Evolutionary conservation across 2,888 invertebrate species (phyloP).

Genomic region (Liodrosophila aerea): DNA sequence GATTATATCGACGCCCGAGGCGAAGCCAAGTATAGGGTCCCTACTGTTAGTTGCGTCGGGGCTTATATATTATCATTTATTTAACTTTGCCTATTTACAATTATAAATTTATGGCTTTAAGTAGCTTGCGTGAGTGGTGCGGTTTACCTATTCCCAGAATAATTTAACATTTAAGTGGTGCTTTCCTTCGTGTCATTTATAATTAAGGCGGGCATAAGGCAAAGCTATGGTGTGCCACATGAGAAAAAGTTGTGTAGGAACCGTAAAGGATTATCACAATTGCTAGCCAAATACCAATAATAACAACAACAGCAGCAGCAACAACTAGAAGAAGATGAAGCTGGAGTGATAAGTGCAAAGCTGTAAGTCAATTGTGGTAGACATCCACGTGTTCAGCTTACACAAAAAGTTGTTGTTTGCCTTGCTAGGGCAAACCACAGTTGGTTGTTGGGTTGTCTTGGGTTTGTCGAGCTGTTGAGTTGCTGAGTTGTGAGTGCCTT

Average conservation of each 20-base stretch:
- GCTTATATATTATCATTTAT: too few relatives aligned
- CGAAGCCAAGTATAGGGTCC: too few relatives aligned
- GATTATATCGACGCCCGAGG: too few relatives aligned
- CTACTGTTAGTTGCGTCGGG: too few relatives aligned
- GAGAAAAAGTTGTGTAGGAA: constrained; percentile 25
- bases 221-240: constrained; percentile 36
- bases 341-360: constrained; percentile 42
- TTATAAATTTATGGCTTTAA: too few relatives aligned
- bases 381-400: constrained; percentile 41
- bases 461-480: too few relatives aligned
- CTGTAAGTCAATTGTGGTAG: constrained; percentile 66
- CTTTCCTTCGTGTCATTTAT: constrained; percentile 18
- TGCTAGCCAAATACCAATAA: constrained; percentile 31
- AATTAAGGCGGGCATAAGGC: background rate
- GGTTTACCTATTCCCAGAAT: background rate
- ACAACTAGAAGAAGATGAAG: constrained; percentile 17
- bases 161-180: constrained; percentile 1
- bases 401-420: constrained; percentile 43
- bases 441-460: constrained; percentile 8
- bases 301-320: constrained; percentile 16
- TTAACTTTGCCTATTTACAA: too few relatives aligned
- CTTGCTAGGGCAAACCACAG: constrained; percentile 27
- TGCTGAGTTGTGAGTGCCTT: background rate
- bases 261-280: constrained; percentile 51
- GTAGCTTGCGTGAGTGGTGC: background rate